Conservation (phyloP, 2,888 invertebrate genomes). For the Drosophila dives region DNA sequence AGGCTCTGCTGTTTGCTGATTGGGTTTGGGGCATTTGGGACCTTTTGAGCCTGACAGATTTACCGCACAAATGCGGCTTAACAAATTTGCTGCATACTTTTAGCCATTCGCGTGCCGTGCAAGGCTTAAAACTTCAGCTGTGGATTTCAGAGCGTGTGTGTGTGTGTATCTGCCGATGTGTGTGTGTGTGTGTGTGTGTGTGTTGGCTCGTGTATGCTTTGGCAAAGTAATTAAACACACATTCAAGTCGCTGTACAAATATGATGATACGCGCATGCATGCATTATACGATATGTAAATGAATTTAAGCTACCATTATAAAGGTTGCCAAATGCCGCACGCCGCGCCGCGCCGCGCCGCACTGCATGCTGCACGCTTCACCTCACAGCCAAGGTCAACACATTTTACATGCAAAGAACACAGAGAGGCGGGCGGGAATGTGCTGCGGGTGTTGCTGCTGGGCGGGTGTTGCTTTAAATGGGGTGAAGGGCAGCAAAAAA, state of each 20-base stretch:
- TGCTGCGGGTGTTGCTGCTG: not conserved
- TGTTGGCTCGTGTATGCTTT: slow-evolving; percentile 35
- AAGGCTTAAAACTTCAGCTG: slow-evolving; percentile 48
- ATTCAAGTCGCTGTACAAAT: slow-evolving; percentile 63
- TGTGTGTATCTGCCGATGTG: not conserved
- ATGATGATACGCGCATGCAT: slow-evolving; percentile 57
- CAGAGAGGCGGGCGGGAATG: not conserved
- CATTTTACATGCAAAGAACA: slow-evolving; percentile 11
- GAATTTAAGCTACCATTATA: slow-evolving; percentile 64
- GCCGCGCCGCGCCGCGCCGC: slow-evolving; percentile 41
- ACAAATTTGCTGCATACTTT: slow-evolving; percentile 55
- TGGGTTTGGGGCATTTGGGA: not conserved
- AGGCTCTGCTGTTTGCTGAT: not conserved
- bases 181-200: slow-evolving; percentile 20
- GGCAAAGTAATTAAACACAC: slow-evolving; percentile 65
- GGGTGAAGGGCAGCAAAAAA: slow-evolving; percentile 46
- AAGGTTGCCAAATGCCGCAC: slow-evolving; percentile 50
- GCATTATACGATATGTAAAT: slow-evolving; percentile 67
- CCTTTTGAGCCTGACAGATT: slow-evolving; percentile 22
- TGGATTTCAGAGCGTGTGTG: slow-evolving; percentile 6
- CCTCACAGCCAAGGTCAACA: slow-evolving; percentile 46
- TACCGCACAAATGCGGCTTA: slow-evolving; percentile 43
- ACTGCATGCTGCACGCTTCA: slow-evolving; percentile 23
- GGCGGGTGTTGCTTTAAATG: not conserved
- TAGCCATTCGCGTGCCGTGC: slow-evolving; percentile 36